Base-by-base conservation (phyloP, 2,113 vertebrate genomes). In the Spea bombifrons region DNA sequence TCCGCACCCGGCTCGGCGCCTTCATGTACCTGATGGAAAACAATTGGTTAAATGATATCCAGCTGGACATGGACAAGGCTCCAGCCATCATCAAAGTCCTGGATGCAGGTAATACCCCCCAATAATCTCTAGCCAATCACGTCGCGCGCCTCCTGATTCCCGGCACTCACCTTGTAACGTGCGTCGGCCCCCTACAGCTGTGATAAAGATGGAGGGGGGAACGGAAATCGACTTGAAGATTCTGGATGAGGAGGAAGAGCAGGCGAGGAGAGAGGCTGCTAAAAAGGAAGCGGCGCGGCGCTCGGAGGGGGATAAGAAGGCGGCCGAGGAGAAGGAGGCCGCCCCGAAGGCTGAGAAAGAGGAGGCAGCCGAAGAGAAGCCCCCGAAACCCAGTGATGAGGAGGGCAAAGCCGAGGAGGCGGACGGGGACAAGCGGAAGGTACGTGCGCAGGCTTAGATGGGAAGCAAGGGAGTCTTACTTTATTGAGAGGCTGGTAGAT, bases 171-270 rank as follows among this genome's bases (percentile, higher is more conserved):
- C 10, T 10, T 13, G 52, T 55, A 12, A 61, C 15, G 63, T 65
- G 7, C 63, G 3, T 9, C 30, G 2, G 15, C 15, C 7, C 6
- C 9, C n/a, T 5, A n/a, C 71, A 97, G 96, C 95, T 6, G 95
- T 97, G 71, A 97, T 97, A 82, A 97, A 96, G 87, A 97, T 97
- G 96, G 96, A 97, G 84, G 96, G 95, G 61, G 96, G 95, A 4
- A 93, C 92, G 0, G 95, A 97, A 75, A 91, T 94, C 0, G 96
- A 97, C 65, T 87, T 97, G 68, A 94, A 93, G 5, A 95, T 96
- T 80, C 85, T 97, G 82, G 96, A 97, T 64, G 87, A 94, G 84
- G 95, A 96, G 84, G 95, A 97, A 52, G 91, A 91, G 46, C 89
- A 92, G 17, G 90, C 90, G 8, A 84, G 88, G 30, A 82, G 83